Percentiles rank a stretch among this genome's conserved stretches.
phyloP scores from a whole-genome alignment of 2,888 invertebrate genomes.

The Cryptophagus acutangulus region DNA sequence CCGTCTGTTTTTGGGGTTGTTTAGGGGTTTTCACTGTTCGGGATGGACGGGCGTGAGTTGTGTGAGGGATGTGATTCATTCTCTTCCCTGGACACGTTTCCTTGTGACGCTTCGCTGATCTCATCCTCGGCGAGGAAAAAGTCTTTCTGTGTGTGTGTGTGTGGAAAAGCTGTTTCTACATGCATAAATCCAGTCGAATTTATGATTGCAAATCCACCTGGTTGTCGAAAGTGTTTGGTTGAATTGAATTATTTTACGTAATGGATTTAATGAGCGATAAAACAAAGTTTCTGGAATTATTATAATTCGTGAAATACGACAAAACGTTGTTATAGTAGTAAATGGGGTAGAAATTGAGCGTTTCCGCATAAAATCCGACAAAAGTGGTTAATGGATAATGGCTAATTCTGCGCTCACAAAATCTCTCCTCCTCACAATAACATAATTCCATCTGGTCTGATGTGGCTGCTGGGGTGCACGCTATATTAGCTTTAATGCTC shows the following conservation, averaged over 20 bases:
- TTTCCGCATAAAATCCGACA: slow-evolving; percentile 7
- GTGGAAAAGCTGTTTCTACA: background rate
- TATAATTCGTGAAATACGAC: too few relatives aligned
- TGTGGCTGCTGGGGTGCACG: slow-evolving; percentile 11
- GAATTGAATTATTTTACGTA: too few relatives aligned
- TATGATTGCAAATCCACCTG: too few relatives aligned
- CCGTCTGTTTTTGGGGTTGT: slow-evolving; percentile 28
- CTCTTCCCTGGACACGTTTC: slow-evolving; percentile 28
- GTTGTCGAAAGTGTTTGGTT: too few relatives aligned
- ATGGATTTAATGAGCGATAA: too few relatives aligned
- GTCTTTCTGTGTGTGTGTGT: background rate
- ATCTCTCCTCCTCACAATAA: slow-evolving; percentile 2
- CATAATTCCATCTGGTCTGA: slow-evolving; percentile 8
- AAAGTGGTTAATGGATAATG: slow-evolving; percentile 9
- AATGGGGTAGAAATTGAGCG: slow-evolving; percentile 3
- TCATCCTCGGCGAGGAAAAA: background rate
- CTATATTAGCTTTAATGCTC: slow-evolving; percentile 23
- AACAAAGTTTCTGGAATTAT: too few relatives aligned
- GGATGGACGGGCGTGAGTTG: slow-evolving; percentile 28
- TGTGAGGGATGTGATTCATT: slow-evolving; percentile 31
- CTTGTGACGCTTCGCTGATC: slow-evolving; percentile 16
- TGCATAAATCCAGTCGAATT: too few relatives aligned
- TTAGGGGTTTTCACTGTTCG: slow-evolving; percentile 28
- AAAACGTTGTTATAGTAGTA: background rate
- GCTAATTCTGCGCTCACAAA: slow-evolving; percentile 1